These are phyloP conservation scores for Pempheris klunzingeri DNA, from an alignment of 2,797 vertebrate species.

Conservation along the genomic window DNA sequence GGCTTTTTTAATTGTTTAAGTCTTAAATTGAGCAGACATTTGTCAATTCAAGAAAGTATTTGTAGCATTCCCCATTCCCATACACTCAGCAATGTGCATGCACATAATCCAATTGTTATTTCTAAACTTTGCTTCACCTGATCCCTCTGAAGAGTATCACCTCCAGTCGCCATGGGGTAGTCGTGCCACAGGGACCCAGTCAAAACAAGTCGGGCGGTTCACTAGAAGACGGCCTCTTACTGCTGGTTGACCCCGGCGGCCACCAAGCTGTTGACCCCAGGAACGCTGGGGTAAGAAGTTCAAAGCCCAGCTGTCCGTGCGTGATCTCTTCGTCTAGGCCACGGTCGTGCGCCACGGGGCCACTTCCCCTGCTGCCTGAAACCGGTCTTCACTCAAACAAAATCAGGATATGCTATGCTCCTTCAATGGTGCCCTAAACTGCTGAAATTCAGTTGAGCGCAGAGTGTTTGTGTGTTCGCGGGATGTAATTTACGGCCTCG, in stretches of 20 bases:
- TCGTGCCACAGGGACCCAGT: constrained; percentile 77
- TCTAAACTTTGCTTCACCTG: constrained; percentile 76
- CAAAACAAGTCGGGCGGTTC: constrained; percentile 80
- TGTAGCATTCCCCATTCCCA: constrained; percentile 39
- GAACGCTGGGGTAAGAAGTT: constrained; percentile 82
- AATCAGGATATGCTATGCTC: constrained; percentile 75
- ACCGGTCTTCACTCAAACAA: constrained; percentile 71
- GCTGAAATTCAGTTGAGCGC: constrained; percentile 77
- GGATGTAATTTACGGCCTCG: constrained; percentile 83
- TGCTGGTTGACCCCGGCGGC: constrained; percentile 77
- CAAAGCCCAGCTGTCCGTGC: constrained; percentile 84
- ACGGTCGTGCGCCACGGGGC: constrained; percentile 65
- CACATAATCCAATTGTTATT: constrained; percentile 67
- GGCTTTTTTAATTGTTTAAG: constrained; percentile 67
- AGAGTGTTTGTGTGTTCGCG: constrained; percentile 79
- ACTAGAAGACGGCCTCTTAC: constrained; percentile 78
- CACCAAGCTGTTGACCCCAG: constrained; percentile 83
- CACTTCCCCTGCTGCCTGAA: constrained; percentile 74
- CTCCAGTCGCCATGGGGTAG: constrained; percentile 74
- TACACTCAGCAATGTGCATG: constrained; percentile 26
- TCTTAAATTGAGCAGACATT: constrained; percentile 61
- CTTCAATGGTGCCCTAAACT: constrained; percentile 76
- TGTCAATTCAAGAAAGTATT: constrained; percentile 53
- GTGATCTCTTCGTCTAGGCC: constrained; percentile 77
- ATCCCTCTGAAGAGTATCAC: constrained; percentile 66